Evolutionary conservation across 2,797 vertebrate genomes (phyloP).

Genomic region (Hylomyscus alleni): DNA sequence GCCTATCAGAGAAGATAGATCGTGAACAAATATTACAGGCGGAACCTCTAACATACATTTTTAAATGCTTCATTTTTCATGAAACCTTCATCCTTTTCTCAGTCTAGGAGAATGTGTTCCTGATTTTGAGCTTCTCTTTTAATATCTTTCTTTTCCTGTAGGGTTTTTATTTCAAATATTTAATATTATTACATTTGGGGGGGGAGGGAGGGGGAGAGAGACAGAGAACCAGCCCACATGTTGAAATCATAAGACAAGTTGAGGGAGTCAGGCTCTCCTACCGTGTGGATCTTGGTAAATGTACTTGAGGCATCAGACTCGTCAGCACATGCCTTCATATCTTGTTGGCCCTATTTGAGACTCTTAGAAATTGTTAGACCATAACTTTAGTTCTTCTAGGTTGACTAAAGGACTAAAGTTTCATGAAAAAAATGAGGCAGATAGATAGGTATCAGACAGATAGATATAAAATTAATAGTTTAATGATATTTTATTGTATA

Average conservation of each 20-base stretch:
- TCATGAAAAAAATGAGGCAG: background rate
- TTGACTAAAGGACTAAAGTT: background rate
- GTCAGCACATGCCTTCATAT: background rate
- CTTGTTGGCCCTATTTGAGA: background rate
- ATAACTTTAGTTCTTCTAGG: background rate
- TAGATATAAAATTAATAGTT: background rate
- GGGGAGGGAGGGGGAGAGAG: background rate
- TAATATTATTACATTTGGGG: background rate
- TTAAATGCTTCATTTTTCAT: conserved; percentile 61
- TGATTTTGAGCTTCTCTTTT: conserved; percentile 67
- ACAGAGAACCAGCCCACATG: background rate
- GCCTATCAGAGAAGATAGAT: conserved; percentile 43
- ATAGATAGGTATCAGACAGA: background rate
- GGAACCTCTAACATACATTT: conserved; percentile 57
- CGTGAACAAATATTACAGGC: conserved; percentile 10
- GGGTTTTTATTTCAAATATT: conserved; percentile 32
- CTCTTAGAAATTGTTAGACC: background rate
- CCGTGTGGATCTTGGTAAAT: background rate
- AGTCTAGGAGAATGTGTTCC: conserved; percentile 48
- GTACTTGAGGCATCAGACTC: background rate
- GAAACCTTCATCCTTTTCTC: conserved; percentile 22
- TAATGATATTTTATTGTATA: conserved; percentile 3
- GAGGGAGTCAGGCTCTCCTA: background rate
- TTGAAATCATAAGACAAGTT: background rate
- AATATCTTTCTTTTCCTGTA: conserved; percentile 50